Evolutionary conservation across 2,113 vertebrate genomes (phyloP), one percentile per base, ranked within the genome.

Genomic region (Poicephalus meyeri): DNA sequence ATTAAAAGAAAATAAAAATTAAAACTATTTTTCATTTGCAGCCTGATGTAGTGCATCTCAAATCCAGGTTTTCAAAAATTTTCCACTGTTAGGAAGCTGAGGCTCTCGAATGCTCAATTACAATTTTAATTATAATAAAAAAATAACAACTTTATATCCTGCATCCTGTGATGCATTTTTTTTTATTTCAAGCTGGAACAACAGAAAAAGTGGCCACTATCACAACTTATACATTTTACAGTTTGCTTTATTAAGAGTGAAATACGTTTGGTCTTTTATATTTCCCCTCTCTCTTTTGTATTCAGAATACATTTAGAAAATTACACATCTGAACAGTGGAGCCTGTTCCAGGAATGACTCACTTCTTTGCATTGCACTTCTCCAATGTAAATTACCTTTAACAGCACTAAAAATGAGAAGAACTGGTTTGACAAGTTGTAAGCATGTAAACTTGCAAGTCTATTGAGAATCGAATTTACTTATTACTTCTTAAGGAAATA

Each of bases 341-440:
- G 1, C 16, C 37, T 92, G 35, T 46, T 86, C 37, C 23, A 71
- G 42, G 52, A 87, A 64, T 76, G 9, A 71, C 4, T 79, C 23
- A n/a, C 23, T 65, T 80, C n/a, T 74, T 81, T 52, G 19, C 44
- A 63, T 39, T 64, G 26, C 39, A 61, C 16, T 63, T 86, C 37
- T 92, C 42, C 16, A n/a, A 79, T 44, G 69, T 80, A 95, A 93
- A 95, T 88, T 91, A 66, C 64, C 41, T 80, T 95, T 92, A 96
- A 88, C 52, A 78, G 42, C n/a, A 73, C 31, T 73, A 70, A 89
- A 96, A 90, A 64, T 65, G 35, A 77, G 74, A 85, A 83, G 55
- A 86, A 55, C 42, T 63, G 16, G 33, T 85, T 93, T 95, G 69
- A 86, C 85, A 90, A 78, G 58, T 56, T 79, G 46, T 37, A 28